Base-by-base conservation (phyloP, 2,113 vertebrate species). In the Hyperopisus bebe region DNA sequence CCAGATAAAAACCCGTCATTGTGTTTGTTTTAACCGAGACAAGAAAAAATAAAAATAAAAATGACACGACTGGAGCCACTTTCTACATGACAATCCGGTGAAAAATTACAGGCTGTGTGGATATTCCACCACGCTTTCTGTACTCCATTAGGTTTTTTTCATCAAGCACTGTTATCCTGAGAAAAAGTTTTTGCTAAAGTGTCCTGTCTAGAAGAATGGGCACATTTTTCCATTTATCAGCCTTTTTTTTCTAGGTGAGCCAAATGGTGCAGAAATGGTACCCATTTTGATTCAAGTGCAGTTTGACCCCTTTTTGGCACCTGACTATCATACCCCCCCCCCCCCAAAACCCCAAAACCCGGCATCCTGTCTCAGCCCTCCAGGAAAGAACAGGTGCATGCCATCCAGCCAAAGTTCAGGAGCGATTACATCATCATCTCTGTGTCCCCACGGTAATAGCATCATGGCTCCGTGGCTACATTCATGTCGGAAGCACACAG, bases 281-380 rank as follows among this genome's bases (percentile, higher is more conserved):
- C 10, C n/a, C 24, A 31, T 27, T 46, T n/a, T 80, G n/a, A 0
- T 66, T 90, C 92, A 91, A 91, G 70, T 39, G 31, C 35, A 42
- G 35, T 77, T 77, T 19, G 70, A 42, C 70, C 70, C 70, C n/a
- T 9, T 74, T 39, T 17, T 17, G 27, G 11, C 70, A 91, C 91
- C 93, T 91, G 44, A 88, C 53, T 90, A 93, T 91, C 90, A 93
- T 89, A 90, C 85, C 93, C 94, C 92, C 92, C 93, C 94, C 21
- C 58, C 62, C n/a, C 21, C 55, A 5, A 55, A 94, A 94, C 62
- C 94, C 91, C 93, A 91, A 92, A 91, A 89, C 92, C 92, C 92
- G 90, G 93, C 90, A 94, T 93, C 92, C 92, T 92, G n/a, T 93
- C 93, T 94, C 94, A 95, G 94, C 90, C 93, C 94, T 93, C 94